Base-by-base conservation (phyloP, 2,888 invertebrate species). In the Blera fallax region DNA sequence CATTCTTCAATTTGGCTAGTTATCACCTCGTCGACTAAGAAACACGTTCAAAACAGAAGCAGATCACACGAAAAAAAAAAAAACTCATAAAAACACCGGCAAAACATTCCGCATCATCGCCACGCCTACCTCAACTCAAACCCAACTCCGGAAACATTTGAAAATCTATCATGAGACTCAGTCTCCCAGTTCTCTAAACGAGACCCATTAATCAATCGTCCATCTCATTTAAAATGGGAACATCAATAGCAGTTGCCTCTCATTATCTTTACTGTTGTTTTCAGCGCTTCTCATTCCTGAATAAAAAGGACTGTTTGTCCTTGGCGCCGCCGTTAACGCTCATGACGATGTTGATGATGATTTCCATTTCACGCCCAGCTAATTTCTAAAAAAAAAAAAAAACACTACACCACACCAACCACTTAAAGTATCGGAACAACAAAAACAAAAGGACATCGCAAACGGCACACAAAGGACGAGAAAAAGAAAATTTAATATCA, bases 401-500 rank as follows among this genome's bases (percentile, higher is more conserved):
- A 34, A 10, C 18, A 29, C 2, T 10, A 43, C 29, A 11, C 10
- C 54, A 16, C n/a, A 32, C 29, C 16, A 7, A 5, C 27, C 70
- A 76, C 56, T 60, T 27, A 54, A 62, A 48, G 50, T 29, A 67
- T 54, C 73, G 54, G 43, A 40, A 54, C n/a, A 43, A 54, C 40
- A 52, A 45, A 67, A 73, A 64, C 37, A 43, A 69, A 65, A 70
- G 14, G 69, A 73, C 70, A 65, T 27, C 50, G 14, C 14, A n/a
- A 50, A 32, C 16, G 7, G 27, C 4, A 27, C 50, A 58, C 77
- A 58, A 77, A 77, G 56, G 58, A 70, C 27, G 64, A 70, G 43
- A 48, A 60, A 80, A 84, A 70, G 60, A 80, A 85, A 85, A 81
- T 85, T 81, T 85, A 81, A 85, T 85, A 85, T 85, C 85, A 85